These are phyloP conservation scores for Ceratosolen fusciceps DNA, from an alignment of 1,140 invertebrate species.

Conservation along the genomic window DNA sequence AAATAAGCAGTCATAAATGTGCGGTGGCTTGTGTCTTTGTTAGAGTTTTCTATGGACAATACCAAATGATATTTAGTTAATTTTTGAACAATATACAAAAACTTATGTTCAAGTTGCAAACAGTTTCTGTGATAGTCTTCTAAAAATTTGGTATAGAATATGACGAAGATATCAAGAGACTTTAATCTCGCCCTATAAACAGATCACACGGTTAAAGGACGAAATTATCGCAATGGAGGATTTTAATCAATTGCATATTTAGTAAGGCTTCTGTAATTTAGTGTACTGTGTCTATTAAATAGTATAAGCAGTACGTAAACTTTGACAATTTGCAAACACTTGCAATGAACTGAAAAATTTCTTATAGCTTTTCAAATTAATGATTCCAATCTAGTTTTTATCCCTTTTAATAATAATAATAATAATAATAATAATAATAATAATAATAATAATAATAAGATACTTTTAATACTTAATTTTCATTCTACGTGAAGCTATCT, in stretches of 20 bases:
- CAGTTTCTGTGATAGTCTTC: constrained; percentile 49
- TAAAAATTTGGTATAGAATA: constrained; percentile 22
- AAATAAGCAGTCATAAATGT: constrained; percentile 43
- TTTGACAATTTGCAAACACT: constrained; percentile 23
- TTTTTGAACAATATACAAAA: constrained; percentile 46
- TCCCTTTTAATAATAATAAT: too few species aligned
- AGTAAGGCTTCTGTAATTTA: constrained; percentile 38
- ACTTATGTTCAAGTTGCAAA: constrained; percentile 43
- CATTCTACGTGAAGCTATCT: constrained; percentile 23
- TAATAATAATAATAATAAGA: constrained; percentile 28
- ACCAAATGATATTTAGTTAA: constrained; percentile 47
- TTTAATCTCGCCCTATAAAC: constrained; percentile 42
- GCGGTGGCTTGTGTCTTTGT: constrained; percentile 16
- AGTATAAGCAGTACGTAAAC: constrained; percentile 28
- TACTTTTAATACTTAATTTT: constrained; percentile 31
- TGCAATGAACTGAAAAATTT: constrained; percentile 31
- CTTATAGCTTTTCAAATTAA: not conserved
- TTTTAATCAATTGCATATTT: constrained; percentile 43
- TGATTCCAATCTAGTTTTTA: constrained; percentile 27
- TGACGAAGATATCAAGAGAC: constrained; percentile 43
- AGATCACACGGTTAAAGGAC: constrained; percentile 29
- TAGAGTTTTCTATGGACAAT: constrained; percentile 46
- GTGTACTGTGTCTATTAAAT: constrained; percentile 34
- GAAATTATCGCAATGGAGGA: constrained; percentile 31
- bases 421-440: too few species aligned